Conservation (phyloP, 2,113 vertebrate species). For the Sigmodon hispidus region DNA sequence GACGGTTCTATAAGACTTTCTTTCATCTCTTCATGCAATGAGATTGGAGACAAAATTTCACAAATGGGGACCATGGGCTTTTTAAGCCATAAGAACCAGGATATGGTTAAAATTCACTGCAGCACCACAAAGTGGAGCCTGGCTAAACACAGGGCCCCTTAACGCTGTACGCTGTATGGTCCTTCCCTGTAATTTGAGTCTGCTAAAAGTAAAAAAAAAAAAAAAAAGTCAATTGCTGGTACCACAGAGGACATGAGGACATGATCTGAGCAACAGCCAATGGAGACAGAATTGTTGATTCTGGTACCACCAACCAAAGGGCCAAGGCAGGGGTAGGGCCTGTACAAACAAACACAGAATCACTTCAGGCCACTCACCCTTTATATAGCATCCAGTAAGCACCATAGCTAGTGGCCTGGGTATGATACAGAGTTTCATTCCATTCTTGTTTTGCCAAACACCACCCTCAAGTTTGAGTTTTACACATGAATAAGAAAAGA, state of each 20-base stretch:
- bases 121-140: background rate
- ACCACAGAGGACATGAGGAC: background rate
- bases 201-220: too few relatives aligned
- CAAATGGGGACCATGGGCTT: constrained; percentile 25
- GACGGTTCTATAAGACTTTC: constrained; percentile 49
- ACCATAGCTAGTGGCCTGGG: constrained; percentile 9
- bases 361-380: background rate
- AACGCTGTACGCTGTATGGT: background rate
- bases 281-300: background rate
- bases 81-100: constrained; percentile 20
- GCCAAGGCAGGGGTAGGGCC: constrained; percentile 9
- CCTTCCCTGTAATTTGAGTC: background rate
- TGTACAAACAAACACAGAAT: background rate
- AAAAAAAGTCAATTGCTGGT: background rate
- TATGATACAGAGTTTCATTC: constrained; percentile 62
- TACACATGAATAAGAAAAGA: constrained; percentile 63
- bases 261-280: background rate
- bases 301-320: background rate
- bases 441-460: constrained; percentile 39
- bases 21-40: constrained; percentile 43
- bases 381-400: constrained; percentile 58
- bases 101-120: constrained; percentile 32
- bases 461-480: constrained; percentile 62
- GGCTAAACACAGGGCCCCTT: background rate
- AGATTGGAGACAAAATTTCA: constrained; percentile 59